Conservation (phyloP, 2,888 invertebrate species). For the Sinohyriopsis cumingii region DNA sequence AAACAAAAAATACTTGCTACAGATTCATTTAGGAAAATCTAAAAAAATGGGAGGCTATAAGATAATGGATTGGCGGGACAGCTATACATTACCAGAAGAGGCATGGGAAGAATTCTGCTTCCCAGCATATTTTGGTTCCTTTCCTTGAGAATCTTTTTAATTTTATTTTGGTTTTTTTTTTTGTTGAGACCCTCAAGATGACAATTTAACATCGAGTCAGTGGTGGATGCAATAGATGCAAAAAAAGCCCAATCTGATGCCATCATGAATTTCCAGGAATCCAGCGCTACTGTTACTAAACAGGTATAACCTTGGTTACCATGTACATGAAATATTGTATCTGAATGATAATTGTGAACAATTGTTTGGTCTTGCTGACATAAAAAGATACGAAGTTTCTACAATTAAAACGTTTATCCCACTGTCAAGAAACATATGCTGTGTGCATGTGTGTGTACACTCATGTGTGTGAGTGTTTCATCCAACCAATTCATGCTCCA, state of each 20-base stretch:
- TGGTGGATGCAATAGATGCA: slow-evolving; percentile 95
- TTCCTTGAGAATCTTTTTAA: too few relatives aligned
- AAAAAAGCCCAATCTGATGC: slow-evolving; percentile 99
- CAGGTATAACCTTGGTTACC: slow-evolving; percentile 77
- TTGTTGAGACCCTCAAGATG: slow-evolving; percentile 84
- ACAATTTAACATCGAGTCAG: slow-evolving; percentile 96
- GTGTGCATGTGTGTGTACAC: too few relatives aligned
- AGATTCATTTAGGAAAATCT: too few relatives aligned
- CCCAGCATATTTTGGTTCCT: too few relatives aligned
- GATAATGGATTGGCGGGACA: too few relatives aligned
- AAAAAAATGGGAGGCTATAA: too few relatives aligned
- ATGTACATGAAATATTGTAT: neutral
- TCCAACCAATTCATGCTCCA: too few relatives aligned
- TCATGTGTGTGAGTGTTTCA: too few relatives aligned
- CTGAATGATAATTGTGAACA: neutral
- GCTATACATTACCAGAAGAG: too few relatives aligned
- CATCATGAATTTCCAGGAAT: slow-evolving; percentile 98
- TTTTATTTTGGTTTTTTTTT: neutral
- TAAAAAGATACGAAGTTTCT: neutral
- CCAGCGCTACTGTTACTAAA: slow-evolving; percentile 86
- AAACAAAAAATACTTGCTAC: too few relatives aligned
- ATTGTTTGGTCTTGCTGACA: neutral
- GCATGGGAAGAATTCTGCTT: too few relatives aligned
- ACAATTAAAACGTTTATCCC: neutral
- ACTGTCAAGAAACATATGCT: too few relatives aligned